Base-by-base conservation (phyloP, 2,888 invertebrate species). In the Leptinotarsa peninsularis region DNA sequence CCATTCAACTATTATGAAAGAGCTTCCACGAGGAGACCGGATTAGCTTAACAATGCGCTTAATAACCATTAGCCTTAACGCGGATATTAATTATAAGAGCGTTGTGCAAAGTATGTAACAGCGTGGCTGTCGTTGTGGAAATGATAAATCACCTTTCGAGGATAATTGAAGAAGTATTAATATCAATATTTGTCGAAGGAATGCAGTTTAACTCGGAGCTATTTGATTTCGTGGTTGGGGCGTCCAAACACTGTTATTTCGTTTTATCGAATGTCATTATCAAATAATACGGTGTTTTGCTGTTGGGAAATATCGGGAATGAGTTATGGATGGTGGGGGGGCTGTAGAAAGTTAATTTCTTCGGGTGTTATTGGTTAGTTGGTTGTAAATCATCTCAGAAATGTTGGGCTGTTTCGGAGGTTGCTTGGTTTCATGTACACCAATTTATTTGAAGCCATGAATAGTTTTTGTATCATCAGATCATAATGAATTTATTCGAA, bases 1-100 rank as follows among this genome's bases (percentile, higher is more conserved):
- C 82, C 83, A 85, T 87, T 87, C 87, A 86, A 83, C 85, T 84
- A 85, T 85, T 86, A 86, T 85, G 86, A 87, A 86, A 85, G 85
- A 80, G 83, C 85, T 85, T 84, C 85, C 83, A 85, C 66, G 70
- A 63, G 43, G 63, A 33, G n/a, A 43, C 33, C 63, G n/a, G 63
- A 63, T 63, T 63, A 63, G 63, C 63, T 63, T 33, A 27, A 33
- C 63, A 63, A 63, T 63, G 33, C 43, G 43, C 63, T 63, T 63
- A 63, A 63, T 63, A 63, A 63, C 63, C 33, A 63, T 63, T 63
- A 63, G 63, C 33, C 63, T 63, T n/a, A 63, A 43, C 43, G 33
- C 27, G 33, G 63, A 63, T 63, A 63, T 63, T 63, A 63, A 63
- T 63, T 63, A 63, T 63, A 43, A 43, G 63, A 63, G 63, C 63